Evolutionary conservation across 2,113 vertebrate genomes (phyloP), one percentile per base, ranked within the genome.

Genomic region (Periophthalmodon schlosseri): DNA sequence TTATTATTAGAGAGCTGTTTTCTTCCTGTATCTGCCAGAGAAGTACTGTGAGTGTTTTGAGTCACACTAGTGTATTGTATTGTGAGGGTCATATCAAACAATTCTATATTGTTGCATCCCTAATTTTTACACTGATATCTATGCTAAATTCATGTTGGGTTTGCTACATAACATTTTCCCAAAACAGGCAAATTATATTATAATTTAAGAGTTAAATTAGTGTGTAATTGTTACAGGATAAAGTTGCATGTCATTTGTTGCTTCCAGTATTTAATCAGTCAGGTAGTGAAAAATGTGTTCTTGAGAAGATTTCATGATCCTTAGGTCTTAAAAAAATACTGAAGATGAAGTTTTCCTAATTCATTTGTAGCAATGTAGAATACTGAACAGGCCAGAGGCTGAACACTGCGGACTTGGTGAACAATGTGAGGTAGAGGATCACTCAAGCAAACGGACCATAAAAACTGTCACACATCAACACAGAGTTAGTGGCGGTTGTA

Each of bases 371-470:
- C 39, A 9, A 44, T 44, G 39, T 44, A 44, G 75, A 86, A 90
- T 86, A 87, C 79, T 84, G 76, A 84, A 78, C 76, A 36, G 73
- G 80, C 75, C 66, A 68, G 71, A 84, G 73, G 78, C 65, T 60
- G 65, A 81, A 84, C 24, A 79, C 81, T 70, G 77, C 80, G 75
- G 74, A 73, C 78, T 80, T 74, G 23, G 77, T 56, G 84, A 82
- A 87, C 72, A 77, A 88, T 80, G 90, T 93, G 97, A 98, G 97
- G 97, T 98, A 98, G 96, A 94, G 90, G 92, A 90, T 89, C 89
- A 89, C 84, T 86, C 84, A 78, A 86, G 89, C 88, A 85, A 80
- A 89, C 67, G 63, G 58, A 67, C 46, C 50, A 76, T 75, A 79
- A 28, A 65, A 73, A 56, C 75, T 68, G 84, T 77, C 87, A 82